These are phyloP conservation scores for Cataglyphis hispanica DNA, from an alignment of 1,140 invertebrate species.

Conservation along the genomic window DNA sequence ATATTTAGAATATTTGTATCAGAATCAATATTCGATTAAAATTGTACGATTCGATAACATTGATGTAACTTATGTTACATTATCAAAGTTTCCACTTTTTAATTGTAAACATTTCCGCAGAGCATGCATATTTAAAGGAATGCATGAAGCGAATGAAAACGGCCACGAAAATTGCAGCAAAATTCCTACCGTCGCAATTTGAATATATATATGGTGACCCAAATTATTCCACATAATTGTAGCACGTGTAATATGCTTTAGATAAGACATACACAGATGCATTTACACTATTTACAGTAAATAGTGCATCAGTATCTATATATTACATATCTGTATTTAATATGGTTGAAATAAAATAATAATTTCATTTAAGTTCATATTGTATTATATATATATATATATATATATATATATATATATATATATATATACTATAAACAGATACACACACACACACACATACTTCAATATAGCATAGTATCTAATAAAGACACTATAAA, in stretches of 20 bases:
- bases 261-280: too few species aligned
- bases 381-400: too few species aligned
- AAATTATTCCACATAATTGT: not conserved
- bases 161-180: not conserved
- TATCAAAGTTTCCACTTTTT: not conserved
- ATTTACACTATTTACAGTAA: not conserved
- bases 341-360: not conserved
- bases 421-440: not conserved
- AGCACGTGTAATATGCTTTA: not conserved
- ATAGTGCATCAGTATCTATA: too few species aligned
- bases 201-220: not conserved
- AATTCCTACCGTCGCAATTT: slow-evolving; percentile 4
- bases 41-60: not conserved
- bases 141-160: not conserved
- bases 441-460: not conserved
- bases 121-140: not conserved
- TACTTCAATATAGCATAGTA: slow-evolving; percentile 23
- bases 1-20: not conserved
- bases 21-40: not conserved
- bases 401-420: too few species aligned
- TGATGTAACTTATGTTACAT: not conserved
- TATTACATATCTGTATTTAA: not conserved
- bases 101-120: not conserved
- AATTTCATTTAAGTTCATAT: not conserved
- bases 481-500: slow-evolving; percentile 76